These are phyloP conservation scores for Melipona bicolor DNA, from an alignment of 2,888 invertebrate species.

Conservation along the genomic window DNA sequence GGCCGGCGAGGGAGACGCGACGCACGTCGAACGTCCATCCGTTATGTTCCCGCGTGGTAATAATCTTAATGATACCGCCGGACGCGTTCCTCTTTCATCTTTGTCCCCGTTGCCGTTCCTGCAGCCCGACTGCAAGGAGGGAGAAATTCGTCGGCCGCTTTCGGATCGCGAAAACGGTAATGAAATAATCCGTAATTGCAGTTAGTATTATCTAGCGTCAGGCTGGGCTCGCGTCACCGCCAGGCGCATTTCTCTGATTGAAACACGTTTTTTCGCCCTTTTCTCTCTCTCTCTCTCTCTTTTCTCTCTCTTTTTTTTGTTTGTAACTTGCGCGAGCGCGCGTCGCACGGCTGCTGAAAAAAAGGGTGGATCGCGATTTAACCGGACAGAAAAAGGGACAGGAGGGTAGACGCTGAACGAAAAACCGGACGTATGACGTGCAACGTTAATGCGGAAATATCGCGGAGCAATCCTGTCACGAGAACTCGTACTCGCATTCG, in stretches of 20 bases:
- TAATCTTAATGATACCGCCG: conserved; percentile 28
- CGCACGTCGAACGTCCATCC: conserved; percentile 29
- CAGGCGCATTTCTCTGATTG: conserved; percentile 47
- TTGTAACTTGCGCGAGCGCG: background rate
- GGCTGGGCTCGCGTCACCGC: background rate
- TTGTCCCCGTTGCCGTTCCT: background rate
- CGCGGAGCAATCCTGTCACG: conserved; percentile 53
- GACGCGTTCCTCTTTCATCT: background rate
- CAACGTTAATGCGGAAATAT: conserved; percentile 63
- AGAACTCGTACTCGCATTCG: conserved; percentile 57
- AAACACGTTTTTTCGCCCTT: background rate
- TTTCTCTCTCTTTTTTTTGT: background rate
- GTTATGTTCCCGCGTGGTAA: conserved; percentile 20
- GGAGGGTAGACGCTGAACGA: conserved; percentile 29
- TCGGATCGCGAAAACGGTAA: background rate
- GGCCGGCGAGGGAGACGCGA: background rate
- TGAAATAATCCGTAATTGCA: conserved; percentile 20
- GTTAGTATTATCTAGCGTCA: conserved; percentile 9
- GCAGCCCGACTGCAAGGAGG: too few species aligned
- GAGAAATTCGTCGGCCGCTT: background rate
- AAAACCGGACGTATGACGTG: conserved; percentile 48
- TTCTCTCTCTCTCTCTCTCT: background rate
- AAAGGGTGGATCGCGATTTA: background rate
- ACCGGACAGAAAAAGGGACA: background rate
- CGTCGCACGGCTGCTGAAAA: background rate